Evolutionary conservation across 64 coral and sea anemone genomes (phyloP).

Genomic region (Astreopora myriophthalma): DNA sequence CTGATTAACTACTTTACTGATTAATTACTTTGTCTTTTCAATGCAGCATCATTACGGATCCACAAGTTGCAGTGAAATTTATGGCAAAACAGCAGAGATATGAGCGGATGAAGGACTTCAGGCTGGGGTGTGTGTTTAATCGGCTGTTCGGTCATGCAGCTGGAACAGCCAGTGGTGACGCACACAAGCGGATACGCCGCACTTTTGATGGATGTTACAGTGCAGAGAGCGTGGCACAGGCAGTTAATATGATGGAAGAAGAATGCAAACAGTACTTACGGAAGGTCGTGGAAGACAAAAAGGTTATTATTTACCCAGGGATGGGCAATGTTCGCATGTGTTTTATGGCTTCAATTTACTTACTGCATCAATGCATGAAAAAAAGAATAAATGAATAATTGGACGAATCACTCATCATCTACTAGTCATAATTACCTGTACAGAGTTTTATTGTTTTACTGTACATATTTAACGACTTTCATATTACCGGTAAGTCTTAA

Average conservation of each 20-base stretch:
- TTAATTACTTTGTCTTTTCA: too few species aligned
- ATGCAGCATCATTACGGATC: slow-evolving; percentile 63
- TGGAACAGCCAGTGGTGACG: slow-evolving; percentile 41
- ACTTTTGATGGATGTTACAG: slow-evolving; percentile 60
- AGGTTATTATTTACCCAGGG: background rate
- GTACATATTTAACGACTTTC: too few species aligned
- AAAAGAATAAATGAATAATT: too few species aligned
- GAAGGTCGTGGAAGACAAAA: slow-evolving; percentile 30
- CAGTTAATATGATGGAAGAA: slow-evolving; percentile 59
- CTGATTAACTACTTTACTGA: too few species aligned
- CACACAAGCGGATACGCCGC: slow-evolving; percentile 67
- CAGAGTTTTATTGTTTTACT: too few species aligned
- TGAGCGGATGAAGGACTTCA: slow-evolving; percentile 60
- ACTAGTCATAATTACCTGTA: too few species aligned
- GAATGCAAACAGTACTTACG: slow-evolving; percentile 49
- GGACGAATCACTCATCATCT: too few species aligned
- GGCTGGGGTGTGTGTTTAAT: slow-evolving; percentile 62
- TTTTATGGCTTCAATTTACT: too few species aligned
- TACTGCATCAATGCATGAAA: too few species aligned
- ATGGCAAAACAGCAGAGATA: slow-evolving; percentile 75
- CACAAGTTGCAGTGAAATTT: slow-evolving; percentile 69
- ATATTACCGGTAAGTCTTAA: too few species aligned
- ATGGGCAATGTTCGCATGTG: background rate
- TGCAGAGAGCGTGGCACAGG: slow-evolving; percentile 36
- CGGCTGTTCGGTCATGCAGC: slow-evolving; percentile 56